Evolutionary conservation across 2,797 vertebrate species (phyloP), one percentile per base, ranked within the genome.

Genomic region (Adelosebastes latens): DNA sequence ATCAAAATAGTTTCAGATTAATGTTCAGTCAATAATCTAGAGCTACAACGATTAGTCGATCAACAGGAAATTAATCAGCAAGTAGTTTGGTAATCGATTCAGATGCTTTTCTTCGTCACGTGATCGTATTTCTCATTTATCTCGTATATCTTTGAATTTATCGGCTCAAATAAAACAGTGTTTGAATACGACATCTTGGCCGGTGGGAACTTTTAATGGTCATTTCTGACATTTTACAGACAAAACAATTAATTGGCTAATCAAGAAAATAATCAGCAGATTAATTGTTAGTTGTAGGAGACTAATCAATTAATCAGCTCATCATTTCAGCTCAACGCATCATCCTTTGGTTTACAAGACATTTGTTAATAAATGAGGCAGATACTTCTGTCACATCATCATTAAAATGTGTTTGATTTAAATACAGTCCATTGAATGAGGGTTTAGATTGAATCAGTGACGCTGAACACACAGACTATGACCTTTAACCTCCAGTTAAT

Each of bases 401-500:
- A 10, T 52, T 52, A n/a, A 52, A 52, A 52, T 4, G 20, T n/a
- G 20, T n/a, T n/a, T 20, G 8, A 52, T n/a, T 52, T 52, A 52
- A 52, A 52, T 52, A n/a, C 49, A n/a, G 20, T 20, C 14, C 5
- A 20, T 16, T 18, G 46, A n/a, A n/a, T 20, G 20, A 52, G 20
- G 49, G 49, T 52, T 52, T n/a, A 52, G 49, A n/a, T 20, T n/a
- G 49, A 52, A 20, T 52, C 49, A 52, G 49, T 52, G 46, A 49
- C 16, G 46, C 18, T 49, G 46, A 49, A n/a, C 18, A 52, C 49
- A 52, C 18, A 52, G 34, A 36, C 34, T 11, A 6, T 32, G 74
- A 76, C 12, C 64, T 68, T 61, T 76, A 55, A 76, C 63, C 74
- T 75, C 25, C 61, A 64, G 8, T 25, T 49, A 8, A 4, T 25